These are phyloP conservation scores for Rhineura floridana DNA, from an alignment of 2,113 vertebrate species.

Conservation along the genomic window DNA sequence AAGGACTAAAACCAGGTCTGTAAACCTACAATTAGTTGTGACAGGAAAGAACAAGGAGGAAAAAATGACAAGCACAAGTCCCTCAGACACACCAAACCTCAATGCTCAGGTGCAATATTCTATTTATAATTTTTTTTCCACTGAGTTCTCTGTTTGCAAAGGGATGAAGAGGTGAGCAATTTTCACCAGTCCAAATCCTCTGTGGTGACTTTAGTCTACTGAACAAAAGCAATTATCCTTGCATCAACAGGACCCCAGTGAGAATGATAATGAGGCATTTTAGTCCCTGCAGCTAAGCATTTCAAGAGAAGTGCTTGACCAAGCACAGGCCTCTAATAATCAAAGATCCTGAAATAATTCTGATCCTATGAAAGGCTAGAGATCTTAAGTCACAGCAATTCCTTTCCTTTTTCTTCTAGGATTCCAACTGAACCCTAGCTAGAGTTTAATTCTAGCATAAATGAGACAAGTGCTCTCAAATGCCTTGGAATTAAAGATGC, in stretches of 20 bases:
- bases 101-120: neutral
- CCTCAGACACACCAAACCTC: neutral
- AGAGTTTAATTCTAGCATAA: neutral
- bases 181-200: slow-evolving; percentile 58
- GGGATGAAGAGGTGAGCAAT: slow-evolving; percentile 45
- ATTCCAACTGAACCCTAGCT: fast-evolving
- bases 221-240: slow-evolving; percentile 70
- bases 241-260: slow-evolving; percentile 53
- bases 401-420: slow-evolving; percentile 5
- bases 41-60: fast-evolving
- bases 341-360: slow-evolving; percentile 36
- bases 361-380: slow-evolving; percentile 17
- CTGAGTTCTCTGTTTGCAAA: slow-evolving; percentile 33
- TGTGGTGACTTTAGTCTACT: slow-evolving; percentile 44
- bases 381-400: neutral
- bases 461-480: neutral
- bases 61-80: neutral
- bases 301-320: slow-evolving; percentile 34
- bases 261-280: slow-evolving; percentile 50
- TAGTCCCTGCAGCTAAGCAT: slow-evolving; percentile 20
- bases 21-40: neutral
- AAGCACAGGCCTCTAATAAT: slow-evolving; percentile 45
- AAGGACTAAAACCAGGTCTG: neutral
- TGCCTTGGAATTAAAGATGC: neutral
- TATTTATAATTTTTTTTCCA: slow-evolving; percentile 38